A percentile compares a stretch with the other conserved stretches of the same genome.
phyloP scores from a whole-genome alignment of 2,797 vertebrate genomes.

The Eleutherodactylus coqui region DNA sequence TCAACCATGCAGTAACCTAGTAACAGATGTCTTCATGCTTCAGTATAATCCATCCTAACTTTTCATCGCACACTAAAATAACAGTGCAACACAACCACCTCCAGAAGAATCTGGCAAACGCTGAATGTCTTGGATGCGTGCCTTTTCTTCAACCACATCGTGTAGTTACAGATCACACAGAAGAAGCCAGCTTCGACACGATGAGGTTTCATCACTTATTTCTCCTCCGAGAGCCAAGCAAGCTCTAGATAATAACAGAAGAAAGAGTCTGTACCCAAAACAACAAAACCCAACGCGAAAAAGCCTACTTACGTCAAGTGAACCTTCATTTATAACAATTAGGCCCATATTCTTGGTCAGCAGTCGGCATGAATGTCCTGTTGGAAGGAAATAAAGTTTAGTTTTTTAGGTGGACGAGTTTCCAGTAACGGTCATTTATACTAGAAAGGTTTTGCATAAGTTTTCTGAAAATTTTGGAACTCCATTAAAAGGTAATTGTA shows the following conservation, averaged over 20 bases:
- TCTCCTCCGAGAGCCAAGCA: not conserved
- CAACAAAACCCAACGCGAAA: not conserved
- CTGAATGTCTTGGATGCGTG: not conserved
- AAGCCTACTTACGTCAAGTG: conserved; percentile 91
- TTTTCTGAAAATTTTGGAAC: not conserved
- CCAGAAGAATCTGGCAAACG: conserved; percentile 9
- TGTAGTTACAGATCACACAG: not conserved
- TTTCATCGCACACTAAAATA: not conserved
- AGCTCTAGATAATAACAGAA: not conserved
- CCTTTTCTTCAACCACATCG: not conserved
- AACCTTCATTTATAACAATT: conserved; percentile 95
- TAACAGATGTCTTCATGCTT: not conserved
- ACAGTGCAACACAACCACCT: not conserved
- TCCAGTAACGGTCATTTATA: not conserved
- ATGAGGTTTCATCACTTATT: not conserved
- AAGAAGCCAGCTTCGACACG: not conserved
- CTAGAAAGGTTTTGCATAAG: not conserved
- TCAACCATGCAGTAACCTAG: not conserved
- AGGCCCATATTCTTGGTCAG: conserved; percentile 97
- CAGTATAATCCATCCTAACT: not conserved
- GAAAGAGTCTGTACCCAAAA: not conserved
- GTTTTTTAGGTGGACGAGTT: not conserved
- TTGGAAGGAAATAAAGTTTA: conserved; percentile 32
- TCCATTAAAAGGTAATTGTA: not conserved
- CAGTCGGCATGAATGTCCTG: conserved; percentile 97